Base-by-base conservation (phyloP, 1,140 invertebrate genomes). In the Drosophila saltans region DNA sequence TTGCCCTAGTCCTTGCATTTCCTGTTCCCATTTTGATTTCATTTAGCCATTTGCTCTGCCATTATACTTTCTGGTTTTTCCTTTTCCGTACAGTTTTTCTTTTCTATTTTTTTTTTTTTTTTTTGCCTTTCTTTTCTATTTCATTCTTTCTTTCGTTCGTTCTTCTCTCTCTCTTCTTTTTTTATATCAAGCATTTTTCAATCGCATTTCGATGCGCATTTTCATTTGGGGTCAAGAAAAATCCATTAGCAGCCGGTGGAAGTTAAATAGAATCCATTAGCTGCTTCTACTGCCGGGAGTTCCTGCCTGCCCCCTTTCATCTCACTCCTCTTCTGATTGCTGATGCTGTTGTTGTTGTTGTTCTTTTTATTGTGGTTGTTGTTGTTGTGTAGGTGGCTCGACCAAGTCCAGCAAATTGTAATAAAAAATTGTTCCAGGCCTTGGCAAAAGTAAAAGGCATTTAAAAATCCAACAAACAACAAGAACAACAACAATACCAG, bases 181-280 rank as follows among this genome's bases (percentile, higher is more conserved):
- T 82, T 88, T 86, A 83, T 78, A 89, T 83, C 80, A 89, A 88
- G 80, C 76, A 88, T 80, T 85, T 84, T 90, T 90, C 79, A 90
- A 89, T 89, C 85, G 84, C 80, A 89, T 89, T 89, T 89, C 84
- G 84, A 89, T 89, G 84, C 84, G 84, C 84, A 85, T 91, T 91
- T 91, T 85, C 80, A 89, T 91, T 91, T 91, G 89, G 89, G 89
- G 89, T 91, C 89, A 91, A 91, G 89, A 91, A 91, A 91, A 91
- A 89, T 91, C 89, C 89, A 91, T 91, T 91, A 91, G 85, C 84
- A 91, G 89, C 91, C 84, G 64, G 79, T 91, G 81, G 83, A 91
- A 91, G 89, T 91, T 89, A 89, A 91, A 91, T 89, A 91, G 89
- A 91, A 91, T 91, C 89, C 89, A 91, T 91, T 91, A 91, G 89